Conservation (phyloP, 2,888 invertebrate species). For the Melinaea menophilus region DNA sequence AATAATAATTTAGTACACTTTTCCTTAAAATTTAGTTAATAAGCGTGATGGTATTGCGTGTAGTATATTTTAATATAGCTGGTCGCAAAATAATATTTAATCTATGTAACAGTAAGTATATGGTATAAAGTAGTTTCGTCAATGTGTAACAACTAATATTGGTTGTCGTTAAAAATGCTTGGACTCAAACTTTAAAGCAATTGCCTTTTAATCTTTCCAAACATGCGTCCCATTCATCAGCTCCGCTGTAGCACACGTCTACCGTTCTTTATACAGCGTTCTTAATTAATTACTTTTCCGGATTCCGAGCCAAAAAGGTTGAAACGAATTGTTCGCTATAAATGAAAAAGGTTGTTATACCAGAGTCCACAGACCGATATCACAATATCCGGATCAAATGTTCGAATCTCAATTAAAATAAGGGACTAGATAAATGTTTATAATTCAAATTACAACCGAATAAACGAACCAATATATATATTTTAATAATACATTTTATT, state of each 20-base stretch:
- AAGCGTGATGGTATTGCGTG: too few relatives aligned
- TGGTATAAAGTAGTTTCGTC: too few relatives aligned
- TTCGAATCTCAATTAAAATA: neutral
- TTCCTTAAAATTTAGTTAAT: too few relatives aligned
- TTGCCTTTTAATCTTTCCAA: slow-evolving; percentile 28
- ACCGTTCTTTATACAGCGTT: slow-evolving; percentile 39
- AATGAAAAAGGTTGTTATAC: slow-evolving; percentile 20
- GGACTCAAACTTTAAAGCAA: slow-evolving; percentile 19
- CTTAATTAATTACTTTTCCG: slow-evolving; percentile 49
- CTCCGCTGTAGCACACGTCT: slow-evolving; percentile 38
- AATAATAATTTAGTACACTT: too few relatives aligned
- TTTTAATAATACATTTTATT: too few relatives aligned
- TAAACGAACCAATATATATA: too few relatives aligned
- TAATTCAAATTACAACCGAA: too few relatives aligned
- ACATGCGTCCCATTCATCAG: slow-evolving; percentile 32
- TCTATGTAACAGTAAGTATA: too few relatives aligned
- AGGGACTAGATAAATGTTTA: too few relatives aligned
- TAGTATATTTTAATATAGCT: too few relatives aligned
- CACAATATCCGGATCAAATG: slow-evolving; percentile 7
- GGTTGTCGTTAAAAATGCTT: slow-evolving; percentile 8
- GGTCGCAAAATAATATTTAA: too few relatives aligned
- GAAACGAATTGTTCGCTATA: slow-evolving; percentile 22
- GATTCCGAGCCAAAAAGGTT: slow-evolving; percentile 30
- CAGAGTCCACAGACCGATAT: neutral
- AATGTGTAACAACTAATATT: slow-evolving; percentile 3